Evolutionary conservation across 2,797 vertebrate species (phyloP), one percentile per base, ranked within the genome.

Genomic region (Triplophysa yarkandensis): DNA sequence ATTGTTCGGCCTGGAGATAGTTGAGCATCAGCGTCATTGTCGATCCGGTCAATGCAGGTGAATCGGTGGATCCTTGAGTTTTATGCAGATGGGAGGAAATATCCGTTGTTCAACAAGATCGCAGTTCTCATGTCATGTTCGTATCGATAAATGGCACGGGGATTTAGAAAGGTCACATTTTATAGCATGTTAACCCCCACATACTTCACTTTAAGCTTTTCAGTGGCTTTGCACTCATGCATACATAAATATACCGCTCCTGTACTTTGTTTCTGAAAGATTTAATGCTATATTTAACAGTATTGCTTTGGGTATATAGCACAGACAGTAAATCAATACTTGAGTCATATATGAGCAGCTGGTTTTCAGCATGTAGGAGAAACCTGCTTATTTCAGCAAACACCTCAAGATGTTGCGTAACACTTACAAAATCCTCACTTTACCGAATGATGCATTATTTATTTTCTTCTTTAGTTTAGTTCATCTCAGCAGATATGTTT

Each of bases 111-210:
- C 58, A 57, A 44, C 34, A 71, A 44, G 21, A 50, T 17, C 25
- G 23, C 57, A 60, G 57, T 71, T 76, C 64, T 39, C 67, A 67
- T 54, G 19, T 78, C 70, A 85, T 89, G 87, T 83, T 73, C 81
- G 82, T 87, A 86, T 86, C 71, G 84, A 86, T 82, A 84, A 85
- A 84, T 78, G 68, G 80, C 4, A n/a, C 63, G 64, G 54, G 61
- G 64, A 75, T 77, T 81, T 64, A 63, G 77, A 86, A 86, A 89
- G 85, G 86, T 87, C 83, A 86, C 63, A 55, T 76, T 89, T 84
- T 82, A 82, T 81, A 21, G 19, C 63, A 43, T 21, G 77, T 80
- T 58, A 39, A 19, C 21, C 23, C 8, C 10, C 16, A 9, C 3
- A 57, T 57, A n/a, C 6, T 57, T 1, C 27, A n/a, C 52, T 57